Evolutionary conservation across 1,140 invertebrate genomes (phyloP).

Genomic region (Heliconius hermathena): DNA sequence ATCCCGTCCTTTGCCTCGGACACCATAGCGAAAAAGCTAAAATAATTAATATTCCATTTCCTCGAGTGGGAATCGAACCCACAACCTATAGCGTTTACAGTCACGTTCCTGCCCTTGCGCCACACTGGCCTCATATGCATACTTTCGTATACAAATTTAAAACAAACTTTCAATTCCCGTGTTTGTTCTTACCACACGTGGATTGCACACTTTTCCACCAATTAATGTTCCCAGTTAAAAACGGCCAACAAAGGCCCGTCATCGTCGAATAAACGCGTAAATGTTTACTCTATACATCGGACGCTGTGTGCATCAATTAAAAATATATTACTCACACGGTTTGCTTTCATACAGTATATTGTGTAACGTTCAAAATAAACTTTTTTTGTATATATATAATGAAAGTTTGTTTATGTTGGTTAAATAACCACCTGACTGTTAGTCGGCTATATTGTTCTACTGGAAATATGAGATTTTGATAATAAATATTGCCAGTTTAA

Average conservation of each 20-base stretch:
- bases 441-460: neutral
- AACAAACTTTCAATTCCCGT: constrained; percentile 39
- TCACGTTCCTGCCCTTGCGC: too few relatives aligned
- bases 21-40: too few relatives aligned
- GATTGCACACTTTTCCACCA: constrained; percentile 73
- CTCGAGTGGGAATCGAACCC: too few relatives aligned
- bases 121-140: neutral
- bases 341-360: constrained; percentile 49
- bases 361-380: constrained; percentile 27
- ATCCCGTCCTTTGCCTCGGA: too few relatives aligned
- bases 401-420: neutral
- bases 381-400: neutral
- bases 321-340: constrained; percentile 68
- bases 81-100: too few relatives aligned
- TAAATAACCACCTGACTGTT: neutral
- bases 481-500: neutral
- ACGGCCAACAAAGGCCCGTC: constrained; percentile 64
- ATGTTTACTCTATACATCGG: constrained; percentile 76
- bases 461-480: neutral
- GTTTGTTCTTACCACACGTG: constrained; percentile 51
- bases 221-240: constrained; percentile 71
- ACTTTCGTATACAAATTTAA: constrained; percentile 25
- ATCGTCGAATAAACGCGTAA: constrained; percentile 66
- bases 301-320: constrained; percentile 75
- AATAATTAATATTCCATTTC: too few relatives aligned